Evolutionary conservation across 2,888 invertebrate species (phyloP), one percentile per base, ranked within the genome.

Genomic region (Synanthedon tipuliformis): DNA sequence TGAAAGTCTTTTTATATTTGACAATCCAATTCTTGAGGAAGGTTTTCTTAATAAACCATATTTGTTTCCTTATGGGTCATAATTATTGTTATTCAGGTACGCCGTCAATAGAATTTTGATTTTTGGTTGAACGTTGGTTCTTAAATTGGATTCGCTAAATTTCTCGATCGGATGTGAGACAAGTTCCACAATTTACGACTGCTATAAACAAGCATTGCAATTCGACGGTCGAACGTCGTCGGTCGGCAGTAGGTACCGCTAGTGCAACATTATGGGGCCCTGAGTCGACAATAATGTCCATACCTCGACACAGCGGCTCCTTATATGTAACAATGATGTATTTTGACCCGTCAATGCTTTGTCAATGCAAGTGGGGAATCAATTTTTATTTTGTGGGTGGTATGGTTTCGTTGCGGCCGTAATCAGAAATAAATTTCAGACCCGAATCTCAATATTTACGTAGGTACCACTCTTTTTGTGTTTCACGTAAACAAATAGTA

Each of bases 381-480:
- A 59, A 60, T 59, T 59, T 55, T 50, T 54, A 52, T 58, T 52
- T 52, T 50, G 56, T 56, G 58, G 59, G 58, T 58, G 59, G 59
- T 53, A 45, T 13, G 45, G 45, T 13, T 34, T 34, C 34, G 34
- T 10, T 10, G 34, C 34, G 34, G 34, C 34, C 10, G 34, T 34
- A 3, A 10, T 0, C 27, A 34, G 8, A 8, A n/a, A 27, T 27
- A 27, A 27, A 7, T 8, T 34, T 34, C 34, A 10, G 34, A 34
- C 34, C 34, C 34, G 34, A 34, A 34, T 8, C 27, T 34, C 27
- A 34, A 34, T 10, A 3, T 34, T 34, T 34, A 34, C 34, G 34
- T 34, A n/a, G n/a, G n/a, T n/a, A 34, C 2, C 8, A 34, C 27
- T 34, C 10, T 27, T 7, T 34, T 10, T 3, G 2, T 34, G 10